A percentile compares a stretch with the other conserved stretches of the same genome.
Evolutionary conservation across 2,113 vertebrate species (phyloP).

Genomic region (Saccopteryx leptura): DNA sequence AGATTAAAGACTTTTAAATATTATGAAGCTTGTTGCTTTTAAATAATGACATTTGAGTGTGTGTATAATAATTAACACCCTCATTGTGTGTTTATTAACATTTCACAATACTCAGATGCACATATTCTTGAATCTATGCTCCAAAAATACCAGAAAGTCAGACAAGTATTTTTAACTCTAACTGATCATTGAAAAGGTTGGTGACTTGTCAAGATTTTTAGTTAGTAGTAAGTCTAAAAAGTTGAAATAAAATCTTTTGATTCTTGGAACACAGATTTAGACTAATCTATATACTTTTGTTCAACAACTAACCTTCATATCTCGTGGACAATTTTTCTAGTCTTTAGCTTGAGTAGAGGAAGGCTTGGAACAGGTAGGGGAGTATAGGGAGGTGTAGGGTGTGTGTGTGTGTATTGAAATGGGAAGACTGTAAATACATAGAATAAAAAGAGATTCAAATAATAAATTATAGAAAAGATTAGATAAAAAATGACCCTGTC

Average conservation of each 20-base stretch:
- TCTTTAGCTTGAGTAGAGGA: background rate
- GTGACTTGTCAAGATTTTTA: slow-evolving; percentile 23
- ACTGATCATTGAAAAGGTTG: slow-evolving; percentile 46
- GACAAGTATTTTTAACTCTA: slow-evolving; percentile 58
- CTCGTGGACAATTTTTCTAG: background rate
- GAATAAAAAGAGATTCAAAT: slow-evolving; percentile 10
- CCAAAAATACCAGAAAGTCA: slow-evolving; percentile 47
- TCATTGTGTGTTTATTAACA: background rate
- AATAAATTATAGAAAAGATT: background rate
- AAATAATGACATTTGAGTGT: background rate
- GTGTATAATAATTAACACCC: background rate
- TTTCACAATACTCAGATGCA: slow-evolving; percentile 44
- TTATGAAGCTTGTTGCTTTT: background rate
- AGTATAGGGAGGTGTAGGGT: too few relatives aligned
- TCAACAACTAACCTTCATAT: slow-evolving; percentile 13
- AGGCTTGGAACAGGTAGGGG: background rate
- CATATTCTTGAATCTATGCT: background rate
- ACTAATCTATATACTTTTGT: background rate
- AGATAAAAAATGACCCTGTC: background rate
- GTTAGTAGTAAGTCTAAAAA: slow-evolving; percentile 35
- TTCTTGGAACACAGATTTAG: background rate
- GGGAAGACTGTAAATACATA: background rate
- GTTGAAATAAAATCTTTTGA: slow-evolving; percentile 31
- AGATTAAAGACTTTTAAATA: background rate
- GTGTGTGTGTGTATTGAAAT: background rate